Base-by-base conservation (phyloP, 2,888 invertebrate genomes). In the Isoperla grammatica region DNA sequence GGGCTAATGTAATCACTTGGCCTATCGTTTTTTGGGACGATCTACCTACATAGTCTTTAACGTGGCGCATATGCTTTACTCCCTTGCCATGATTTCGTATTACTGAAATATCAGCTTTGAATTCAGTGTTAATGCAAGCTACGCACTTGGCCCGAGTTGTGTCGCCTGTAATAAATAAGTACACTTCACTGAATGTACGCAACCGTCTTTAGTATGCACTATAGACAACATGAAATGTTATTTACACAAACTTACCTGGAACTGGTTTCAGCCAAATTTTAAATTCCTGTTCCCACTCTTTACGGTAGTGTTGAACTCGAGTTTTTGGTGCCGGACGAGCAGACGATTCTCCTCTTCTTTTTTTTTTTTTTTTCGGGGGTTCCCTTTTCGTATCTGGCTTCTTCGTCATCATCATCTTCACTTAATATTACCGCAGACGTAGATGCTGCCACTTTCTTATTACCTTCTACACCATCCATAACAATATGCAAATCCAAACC, bases 101-200 rank as follows among this genome's bases (percentile, higher is more conserved):
- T 2, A 57, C 57, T 4, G 46, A 17, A 12, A 48, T 57, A 5
- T 57, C 57, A 12, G 57, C 57, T 23, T 6, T 13, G 4, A 57
- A 11, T 9, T 37, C 37, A 11, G 8, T 35, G 4, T 57, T 57
- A n/a, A n/a, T n/a, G 48, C 57, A 57, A 6, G 13, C 1, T 20
- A 29, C 17, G 29, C 57, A 57, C 13, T 8, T 22, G 2, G 57
- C 57, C 9, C 46, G 43, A 15, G 11, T n/a, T 23, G 23, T 13
- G 17, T 50, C 29, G n/a, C 42, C 37, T 55, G 9, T 11, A 55
- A 39, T n/a, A 19, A 46, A 46, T 19, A 6, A 17, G n/a, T 9
- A 19, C 6, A 6, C 17, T 19, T 46, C 6, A 9, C 13, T 42
- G 13, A 6, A 42, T 42, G 13, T n/a, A n/a, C 13, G 13, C 8